Conservation (phyloP, 2,888 invertebrate genomes). For the Ariolimax columbianus region DNA sequence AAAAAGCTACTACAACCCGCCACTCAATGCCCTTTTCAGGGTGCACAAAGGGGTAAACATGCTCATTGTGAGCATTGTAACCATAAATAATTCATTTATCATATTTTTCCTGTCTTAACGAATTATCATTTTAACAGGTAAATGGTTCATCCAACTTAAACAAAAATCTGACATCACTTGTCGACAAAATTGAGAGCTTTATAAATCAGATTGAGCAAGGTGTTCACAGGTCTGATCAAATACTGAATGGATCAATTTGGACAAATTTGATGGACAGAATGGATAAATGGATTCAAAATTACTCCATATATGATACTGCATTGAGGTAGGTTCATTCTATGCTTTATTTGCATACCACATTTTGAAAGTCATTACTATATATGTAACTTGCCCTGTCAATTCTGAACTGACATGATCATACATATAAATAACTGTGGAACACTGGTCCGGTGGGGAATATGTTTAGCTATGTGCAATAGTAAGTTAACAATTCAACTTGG, state of each 20-base stretch:
- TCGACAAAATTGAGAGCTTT: slow-evolving; percentile 17
- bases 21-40: too few species aligned
- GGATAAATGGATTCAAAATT: slow-evolving; percentile 20
- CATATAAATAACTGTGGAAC: neutral
- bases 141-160: neutral
- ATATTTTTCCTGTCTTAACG: too few species aligned
- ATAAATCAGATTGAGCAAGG: neutral
- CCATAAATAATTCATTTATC: too few species aligned
- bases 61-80: too few species aligned
- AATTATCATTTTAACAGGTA: slow-evolving; percentile 5
- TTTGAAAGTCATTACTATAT: neutral
- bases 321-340: slow-evolving; percentile 29
- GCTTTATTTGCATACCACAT: neutral
- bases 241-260: slow-evolving; percentile 37
- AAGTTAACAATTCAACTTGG: too few species aligned
- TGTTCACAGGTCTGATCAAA: neutral
- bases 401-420: neutral
- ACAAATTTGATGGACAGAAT: slow-evolving; percentile 10
- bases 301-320: neutral
- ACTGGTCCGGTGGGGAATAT: neutral
- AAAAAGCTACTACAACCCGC: too few species aligned
- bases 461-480: too few species aligned
- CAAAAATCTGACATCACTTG: slow-evolving; percentile 16
- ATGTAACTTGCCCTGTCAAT: neutral
- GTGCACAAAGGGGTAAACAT: too few species aligned